Percentiles rank a stretch among this genome's conserved stretches.
phyloP scores from a whole-genome alignment of 2,797 vertebrate genomes.

The Diglossa cyanea region DNA sequence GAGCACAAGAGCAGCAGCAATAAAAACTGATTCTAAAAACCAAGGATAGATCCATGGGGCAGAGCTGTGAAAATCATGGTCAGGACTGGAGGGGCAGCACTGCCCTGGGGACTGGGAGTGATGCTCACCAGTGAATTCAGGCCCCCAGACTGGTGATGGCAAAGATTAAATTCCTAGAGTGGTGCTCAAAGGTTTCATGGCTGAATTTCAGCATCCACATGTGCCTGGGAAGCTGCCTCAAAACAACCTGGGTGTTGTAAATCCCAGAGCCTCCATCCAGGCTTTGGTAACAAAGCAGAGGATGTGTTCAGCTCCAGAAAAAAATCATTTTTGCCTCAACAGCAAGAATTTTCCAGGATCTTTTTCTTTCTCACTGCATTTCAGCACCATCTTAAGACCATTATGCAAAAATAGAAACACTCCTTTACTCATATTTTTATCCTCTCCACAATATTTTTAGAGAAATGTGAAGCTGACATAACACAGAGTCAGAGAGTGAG shows the following conservation, averaged over 20 bases:
- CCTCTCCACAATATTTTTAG: background rate
- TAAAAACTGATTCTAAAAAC: background rate
- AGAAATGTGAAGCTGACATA: background rate
- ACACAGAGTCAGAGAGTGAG: background rate
- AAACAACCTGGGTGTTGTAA: background rate
- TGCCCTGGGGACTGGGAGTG: background rate
- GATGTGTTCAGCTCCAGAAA: background rate
- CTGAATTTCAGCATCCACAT: background rate
- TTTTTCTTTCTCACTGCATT: constrained; percentile 22
- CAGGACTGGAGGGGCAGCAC: background rate
- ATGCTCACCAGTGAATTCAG: background rate
- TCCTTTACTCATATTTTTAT: background rate
- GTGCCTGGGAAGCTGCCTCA: background rate
- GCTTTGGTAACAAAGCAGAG: background rate
- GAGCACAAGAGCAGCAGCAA: background rate
- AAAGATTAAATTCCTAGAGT: background rate
- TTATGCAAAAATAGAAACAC: constrained; percentile 19
- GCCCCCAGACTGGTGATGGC: background rate
- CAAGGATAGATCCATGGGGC: background rate
- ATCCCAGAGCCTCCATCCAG: background rate
- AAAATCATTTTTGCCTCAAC: background rate
- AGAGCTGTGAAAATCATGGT: background rate
- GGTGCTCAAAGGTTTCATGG: background rate
- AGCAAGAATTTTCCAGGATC: constrained; percentile 1
- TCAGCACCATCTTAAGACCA: constrained; percentile 45